These are phyloP conservation scores for Prorops nasuta DNA, from an alignment of 1,140 invertebrate genomes.

Conservation along the genomic window DNA sequence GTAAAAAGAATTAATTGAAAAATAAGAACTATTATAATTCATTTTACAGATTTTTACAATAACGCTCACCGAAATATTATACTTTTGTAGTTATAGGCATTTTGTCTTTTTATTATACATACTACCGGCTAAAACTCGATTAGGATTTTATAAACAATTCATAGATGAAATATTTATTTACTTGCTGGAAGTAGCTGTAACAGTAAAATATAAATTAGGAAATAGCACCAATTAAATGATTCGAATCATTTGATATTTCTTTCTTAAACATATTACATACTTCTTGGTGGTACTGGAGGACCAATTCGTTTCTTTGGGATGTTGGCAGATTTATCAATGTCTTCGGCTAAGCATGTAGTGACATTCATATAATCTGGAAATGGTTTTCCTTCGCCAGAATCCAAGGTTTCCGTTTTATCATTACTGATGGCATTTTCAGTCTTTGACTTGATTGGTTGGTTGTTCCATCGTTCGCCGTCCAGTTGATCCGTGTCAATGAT, in stretches of 20 bases:
- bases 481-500: not conserved
- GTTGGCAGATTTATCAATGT: conserved; percentile 5
- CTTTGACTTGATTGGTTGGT: conserved; percentile 1
- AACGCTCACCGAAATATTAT: no score
- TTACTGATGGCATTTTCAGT: conserved; percentile 4
- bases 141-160: not conserved
- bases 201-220: not conserved
- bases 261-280: conserved; percentile 14
- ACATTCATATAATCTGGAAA: conserved; percentile 47
- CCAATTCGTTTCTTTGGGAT: conserved; percentile 37
- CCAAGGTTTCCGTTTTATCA: no score
- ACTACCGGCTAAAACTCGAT: not conserved
- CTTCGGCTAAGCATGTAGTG: conserved; percentile 16
- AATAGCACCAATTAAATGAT: not conserved
- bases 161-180: not conserved
- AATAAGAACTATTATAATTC: no score
- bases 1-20: no score
- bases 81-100: no score
- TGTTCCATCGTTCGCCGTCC: not conserved
- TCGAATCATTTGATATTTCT: not conserved
- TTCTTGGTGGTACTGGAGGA: conserved; percentile 45
- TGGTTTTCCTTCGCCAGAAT: conserved; percentile 6
- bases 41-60: no score
- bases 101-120: not conserved
- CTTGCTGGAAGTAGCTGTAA: not conserved